Evolutionary conservation across 2,797 vertebrate genomes (phyloP), one percentile per base, ranked within the genome.

Genomic region (Hybognathus amarus): DNA sequence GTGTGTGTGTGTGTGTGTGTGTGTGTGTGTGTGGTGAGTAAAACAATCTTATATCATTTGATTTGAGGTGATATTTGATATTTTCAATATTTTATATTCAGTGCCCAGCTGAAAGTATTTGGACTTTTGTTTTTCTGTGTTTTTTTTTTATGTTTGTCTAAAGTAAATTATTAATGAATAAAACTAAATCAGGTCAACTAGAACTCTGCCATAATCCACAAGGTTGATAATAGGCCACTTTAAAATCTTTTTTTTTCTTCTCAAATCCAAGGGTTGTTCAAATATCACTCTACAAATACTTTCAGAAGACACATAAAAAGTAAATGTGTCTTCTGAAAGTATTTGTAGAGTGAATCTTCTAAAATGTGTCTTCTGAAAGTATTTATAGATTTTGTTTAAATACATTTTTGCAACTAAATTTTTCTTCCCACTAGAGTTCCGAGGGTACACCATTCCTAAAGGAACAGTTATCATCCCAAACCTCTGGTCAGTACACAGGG

Each of bases 401-500:
- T 63, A 0, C 2, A 13, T 11, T n/a, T 59, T 59, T 77, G 66
- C 45, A n/a, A 17, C 67, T 56, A 2, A 17, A 77, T 45, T 85
- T 84, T 27, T 89, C 86, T 86, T 0, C 9, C 2, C 88, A 36
- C 36, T 36, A 99, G 97, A 94, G 88, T 96, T 99, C 73, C 95
- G 95, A 87, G 97, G 97, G 11, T 98, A 96, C 80, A 96, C 92
- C 18, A 98, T 99, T 91, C 98, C 98, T 8, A 97, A 98, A 85
- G 97, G 96, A 80, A 96, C 97, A 0, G 87, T 98, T 68, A 91
- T 99, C 11, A 47, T 98, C 61, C 95, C 97, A 87, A 98, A 99
- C 91, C 88, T 99, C 85, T 98, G 97, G 97, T 96, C 96, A 0
- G 94, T 98, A 64, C 98, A 98, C 81, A 93, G 97, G 93, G 98